phyloP scores from a whole-genome alignment of 2,888 invertebrate species.

The Megaustenia siamemsis region DNA sequence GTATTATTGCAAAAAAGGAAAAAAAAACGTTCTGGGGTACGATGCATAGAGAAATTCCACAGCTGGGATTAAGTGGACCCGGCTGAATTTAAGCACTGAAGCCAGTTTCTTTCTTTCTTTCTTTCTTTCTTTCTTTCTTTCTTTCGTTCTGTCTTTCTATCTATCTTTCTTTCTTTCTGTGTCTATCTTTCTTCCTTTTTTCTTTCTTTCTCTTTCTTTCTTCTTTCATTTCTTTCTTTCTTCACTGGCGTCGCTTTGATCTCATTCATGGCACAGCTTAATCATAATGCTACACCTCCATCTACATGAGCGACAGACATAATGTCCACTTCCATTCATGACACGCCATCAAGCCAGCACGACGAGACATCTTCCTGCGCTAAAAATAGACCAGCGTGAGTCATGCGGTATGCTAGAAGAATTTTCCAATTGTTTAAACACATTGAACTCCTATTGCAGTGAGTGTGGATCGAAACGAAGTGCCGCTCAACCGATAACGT shows the following conservation, averaged over 20 bases:
- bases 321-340: neutral
- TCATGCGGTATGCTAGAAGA: constrained; percentile 1
- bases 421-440: constrained; percentile 3
- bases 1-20: too few relatives aligned
- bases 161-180: too few relatives aligned
- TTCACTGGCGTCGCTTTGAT: neutral
- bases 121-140: neutral
- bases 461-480: constrained; percentile 7
- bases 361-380: neutral
- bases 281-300: too few relatives aligned
- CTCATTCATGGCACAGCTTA: too few relatives aligned
- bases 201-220: neutral
- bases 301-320: too few relatives aligned
- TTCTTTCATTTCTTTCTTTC: neutral
- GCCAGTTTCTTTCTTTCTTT: neutral
- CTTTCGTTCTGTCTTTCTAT: too few relatives aligned
- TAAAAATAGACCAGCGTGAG: constrained; percentile 7
- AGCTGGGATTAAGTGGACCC: too few relatives aligned
- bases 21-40: too few relatives aligned
- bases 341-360: neutral
- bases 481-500: constrained; percentile 9
- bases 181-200: too few relatives aligned
- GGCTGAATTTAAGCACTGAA: too few relatives aligned
- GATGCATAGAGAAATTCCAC: too few relatives aligned
- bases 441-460: neutral